Conservation (phyloP, 2,888 invertebrate species). For the Latrodectus elegans region DNA sequence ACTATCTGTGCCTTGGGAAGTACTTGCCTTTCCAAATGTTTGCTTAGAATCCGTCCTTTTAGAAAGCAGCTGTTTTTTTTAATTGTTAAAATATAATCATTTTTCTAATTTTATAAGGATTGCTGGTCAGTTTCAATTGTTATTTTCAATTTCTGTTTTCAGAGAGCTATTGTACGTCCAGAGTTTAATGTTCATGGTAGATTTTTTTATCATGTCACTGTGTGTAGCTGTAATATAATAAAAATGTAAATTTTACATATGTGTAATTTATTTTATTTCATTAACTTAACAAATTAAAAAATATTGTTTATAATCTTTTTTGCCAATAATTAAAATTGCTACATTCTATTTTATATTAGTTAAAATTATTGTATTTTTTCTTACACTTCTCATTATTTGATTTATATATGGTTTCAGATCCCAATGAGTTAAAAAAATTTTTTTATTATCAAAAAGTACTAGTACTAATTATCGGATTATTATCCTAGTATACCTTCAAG, state of each 20-base stretch:
- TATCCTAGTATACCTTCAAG: no score
- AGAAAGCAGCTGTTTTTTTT: conserved; percentile 48
- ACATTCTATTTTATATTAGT: no score
- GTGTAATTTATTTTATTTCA: background rate
- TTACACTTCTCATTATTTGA: no score
- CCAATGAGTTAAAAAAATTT: no score
- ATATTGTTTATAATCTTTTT: background rate
- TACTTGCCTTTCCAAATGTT: background rate
- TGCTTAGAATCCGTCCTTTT: conserved; percentile 54
- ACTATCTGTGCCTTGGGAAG: background rate
- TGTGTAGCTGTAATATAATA: conserved; percentile 65
- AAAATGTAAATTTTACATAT: conserved; percentile 51
- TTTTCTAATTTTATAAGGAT: conserved; percentile 18
- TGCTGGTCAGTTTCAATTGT: conserved; percentile 26
- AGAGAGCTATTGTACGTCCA: conserved; percentile 16
- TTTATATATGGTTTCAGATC: no score
- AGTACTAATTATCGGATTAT: no score
- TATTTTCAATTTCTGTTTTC: background rate
- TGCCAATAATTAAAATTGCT: no score
- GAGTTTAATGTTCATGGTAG: conserved; percentile 14
- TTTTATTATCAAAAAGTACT: no score
- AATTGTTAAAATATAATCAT: conserved; percentile 10
- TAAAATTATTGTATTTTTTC: no score
- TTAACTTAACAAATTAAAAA: background rate
- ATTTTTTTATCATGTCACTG: conserved; percentile 32